Percentiles rank a stretch among this genome's conserved stretches.
These are phyloP conservation scores for Rhamnusium bicolor DNA, from an alignment of 2,888 invertebrate species.

Conservation along the genomic window DNA sequence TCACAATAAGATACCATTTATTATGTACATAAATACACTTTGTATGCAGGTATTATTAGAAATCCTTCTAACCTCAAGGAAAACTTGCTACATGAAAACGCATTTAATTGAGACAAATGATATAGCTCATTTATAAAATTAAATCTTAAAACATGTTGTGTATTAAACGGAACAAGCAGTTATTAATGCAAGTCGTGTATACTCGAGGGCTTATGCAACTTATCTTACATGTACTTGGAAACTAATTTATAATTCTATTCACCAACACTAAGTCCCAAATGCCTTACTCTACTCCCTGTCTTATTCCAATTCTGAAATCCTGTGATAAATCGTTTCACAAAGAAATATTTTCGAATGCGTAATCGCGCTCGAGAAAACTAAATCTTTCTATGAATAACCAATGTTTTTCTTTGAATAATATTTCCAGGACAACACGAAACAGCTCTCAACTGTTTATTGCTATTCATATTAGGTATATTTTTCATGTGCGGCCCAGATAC, in stretches of 20 bases:
- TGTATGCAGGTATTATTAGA: slow-evolving; percentile 20
- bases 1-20: slow-evolving; percentile 28
- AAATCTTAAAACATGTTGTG: slow-evolving; percentile 29
- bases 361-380: slow-evolving; percentile 33
- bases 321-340: slow-evolving; percentile 43
- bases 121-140: slow-evolving; percentile 8
- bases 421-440: slow-evolving; percentile 20
- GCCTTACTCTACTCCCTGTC: slow-evolving; percentile 33
- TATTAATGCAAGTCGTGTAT: slow-evolving; percentile 57
- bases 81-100: neutral
- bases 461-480: slow-evolving; percentile 25
- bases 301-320: slow-evolving; percentile 43
- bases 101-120: slow-evolving; percentile 10
- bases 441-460: slow-evolving; percentile 34
- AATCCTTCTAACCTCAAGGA: neutral
- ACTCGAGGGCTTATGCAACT: slow-evolving; percentile 58
- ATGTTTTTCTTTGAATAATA: slow-evolving; percentile 30
- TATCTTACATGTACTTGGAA: slow-evolving; percentile 59
- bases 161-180: slow-evolving; percentile 47
- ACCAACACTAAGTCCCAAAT: slow-evolving; percentile 45
- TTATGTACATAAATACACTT: slow-evolving; percentile 30
- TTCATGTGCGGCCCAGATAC: slow-evolving; percentile 35
- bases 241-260: slow-evolving; percentile 65
- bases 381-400: slow-evolving; percentile 42
- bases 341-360: slow-evolving; percentile 35